phyloP scores from a whole-genome alignment of 2,797 vertebrate species.

The Aratinga solstitialis region DNA sequence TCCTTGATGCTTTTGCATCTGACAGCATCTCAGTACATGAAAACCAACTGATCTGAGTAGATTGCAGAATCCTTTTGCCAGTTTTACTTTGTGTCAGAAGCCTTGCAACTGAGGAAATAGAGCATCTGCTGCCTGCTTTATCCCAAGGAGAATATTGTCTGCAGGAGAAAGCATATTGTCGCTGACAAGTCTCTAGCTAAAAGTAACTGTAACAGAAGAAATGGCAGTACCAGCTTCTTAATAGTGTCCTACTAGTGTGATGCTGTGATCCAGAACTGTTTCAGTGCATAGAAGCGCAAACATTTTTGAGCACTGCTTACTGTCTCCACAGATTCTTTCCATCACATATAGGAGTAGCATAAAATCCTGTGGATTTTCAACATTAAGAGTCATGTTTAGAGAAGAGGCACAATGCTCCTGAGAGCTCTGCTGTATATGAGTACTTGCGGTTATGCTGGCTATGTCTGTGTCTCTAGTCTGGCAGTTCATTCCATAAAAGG shows the following conservation, averaged over 20 bases:
- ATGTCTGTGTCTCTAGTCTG: neutral
- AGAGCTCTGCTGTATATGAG: neutral
- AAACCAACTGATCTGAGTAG: neutral
- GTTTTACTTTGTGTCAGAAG: neutral
- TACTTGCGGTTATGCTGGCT: neutral
- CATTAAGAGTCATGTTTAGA: neutral
- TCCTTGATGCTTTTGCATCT: neutral
- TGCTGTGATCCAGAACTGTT: neutral
- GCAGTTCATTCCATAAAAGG: neutral
- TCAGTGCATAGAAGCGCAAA: neutral
- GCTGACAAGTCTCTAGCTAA: neutral
- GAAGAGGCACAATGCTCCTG: neutral
- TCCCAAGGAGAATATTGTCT: neutral
- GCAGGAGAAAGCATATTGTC: neutral
- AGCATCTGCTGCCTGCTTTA: neutral
- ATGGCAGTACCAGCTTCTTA: neutral
- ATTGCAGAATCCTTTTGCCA: neutral
- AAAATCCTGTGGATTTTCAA: neutral
- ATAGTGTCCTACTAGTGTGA: neutral
- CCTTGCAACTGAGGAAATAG: neutral
- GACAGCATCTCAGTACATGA: neutral
- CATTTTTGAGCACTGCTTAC: neutral
- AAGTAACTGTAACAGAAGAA: neutral
- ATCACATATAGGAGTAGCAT: neutral
- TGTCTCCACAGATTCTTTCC: neutral